Base-by-base conservation (phyloP, 2,113 vertebrate genomes). In the Apaloderma vittatum region DNA sequence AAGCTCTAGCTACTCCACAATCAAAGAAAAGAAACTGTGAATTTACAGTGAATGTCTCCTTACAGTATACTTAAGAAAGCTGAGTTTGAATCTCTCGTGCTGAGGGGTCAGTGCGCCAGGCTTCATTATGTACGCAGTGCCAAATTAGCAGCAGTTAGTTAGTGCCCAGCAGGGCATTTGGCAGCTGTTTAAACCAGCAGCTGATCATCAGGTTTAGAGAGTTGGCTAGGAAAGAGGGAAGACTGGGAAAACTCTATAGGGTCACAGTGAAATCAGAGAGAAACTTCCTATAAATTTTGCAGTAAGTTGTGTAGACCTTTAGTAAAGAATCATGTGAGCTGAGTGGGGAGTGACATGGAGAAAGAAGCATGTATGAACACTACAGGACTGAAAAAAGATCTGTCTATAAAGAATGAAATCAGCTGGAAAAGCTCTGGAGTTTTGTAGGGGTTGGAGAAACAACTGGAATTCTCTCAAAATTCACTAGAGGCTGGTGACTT, bases 131-230 rank as follows among this genome's bases (percentile, higher is more conserved):
- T n/a, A 71, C 29, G 59, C 62, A 67, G 48, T 40, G 17, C 2
- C 7, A 88, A 94, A 94, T 93, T 66, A 88, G 58, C 40, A 83
- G 54, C 46, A 90, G 71, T 58, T 71, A 86, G 55, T 88, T 70
- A 54, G 46, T 32, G 54, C 70, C 71, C 83, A 92, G 76, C 49
- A 87, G 48, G 66, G 40, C 61, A 63, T 88, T 52, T 96, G 83
- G 55, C 90, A 91, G 61, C 57, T 94, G 30, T 89, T 95, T 81
- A 57, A 92, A 63, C 34, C 55, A 78, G 79, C 78, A 92, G 32
- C 30, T 55, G 32, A 88, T 93, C 18, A 46, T 80, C 55, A 65
- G 23, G n/a, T 92, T 88, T 48, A 43, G 62, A 76, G 27, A 72
- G 11, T 4, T 80, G 67, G 21, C 29, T 45, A 63, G 15, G 86